Base-by-base conservation (phyloP, 2,888 invertebrate species). In the Cynaeus angustus region DNA sequence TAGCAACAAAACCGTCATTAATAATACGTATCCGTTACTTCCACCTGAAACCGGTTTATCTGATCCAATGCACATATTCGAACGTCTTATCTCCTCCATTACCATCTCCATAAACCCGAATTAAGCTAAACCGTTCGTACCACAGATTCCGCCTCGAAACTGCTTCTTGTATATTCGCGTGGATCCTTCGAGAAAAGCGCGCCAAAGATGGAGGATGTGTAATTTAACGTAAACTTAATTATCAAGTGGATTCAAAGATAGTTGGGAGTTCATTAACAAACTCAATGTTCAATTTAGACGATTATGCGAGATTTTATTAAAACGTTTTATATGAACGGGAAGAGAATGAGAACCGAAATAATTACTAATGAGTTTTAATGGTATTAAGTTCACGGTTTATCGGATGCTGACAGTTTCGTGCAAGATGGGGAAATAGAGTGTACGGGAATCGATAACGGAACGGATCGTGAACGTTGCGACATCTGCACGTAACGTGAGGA, bases 181-280 rank as follows among this genome's bases (percentile, higher is more conserved):
- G 26, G n/a, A 16, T 43, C 41, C 37, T 26, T 14, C 38, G 41
- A 56, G 56, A 56, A 56, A 61, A 61, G 61, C 46, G 13, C 9
- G 45, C 59, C 26, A 48, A 30, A 58, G 58, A 58, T 45, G 58
- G 62, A 62, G 64, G 53, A 45, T 65, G 65, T 65, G 53, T 55
- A 65, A 65, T 65, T 65, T 55, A 65, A 65, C 45, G 55, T 33
- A 65, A 65, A 65, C 53, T 65, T 65, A 65, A 65, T 65, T 65
- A 65, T 13, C 26, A 45, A 53, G 10, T 28, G 65, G 26, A 65
- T 65, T 12, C 53, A 38, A 45, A 65, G 65, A 65, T 65, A 65
- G 65, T 65, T 55, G 53, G 45, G 28, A 65, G 65, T 65, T 65
- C 65, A 65, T 65, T 45, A 65, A 45, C 43, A 28, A 53, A 43